These are phyloP conservation scores for Phenacoccus solenopsis DNA, from an alignment of 1,140 invertebrate genomes.

Conservation along the genomic window DNA sequence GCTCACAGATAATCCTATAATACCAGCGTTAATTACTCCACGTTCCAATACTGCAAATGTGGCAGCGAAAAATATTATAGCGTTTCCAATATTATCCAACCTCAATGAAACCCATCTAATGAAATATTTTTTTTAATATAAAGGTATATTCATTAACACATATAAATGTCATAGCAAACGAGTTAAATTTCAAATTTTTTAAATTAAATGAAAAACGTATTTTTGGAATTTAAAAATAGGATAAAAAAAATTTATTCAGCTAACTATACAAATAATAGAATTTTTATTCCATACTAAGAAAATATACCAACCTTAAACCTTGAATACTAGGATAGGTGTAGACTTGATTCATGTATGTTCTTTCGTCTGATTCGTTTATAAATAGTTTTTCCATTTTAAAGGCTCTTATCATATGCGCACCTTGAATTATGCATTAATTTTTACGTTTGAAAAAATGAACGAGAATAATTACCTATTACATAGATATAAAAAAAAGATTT, in stretches of 20 bases:
- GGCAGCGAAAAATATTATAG: constrained; percentile 78
- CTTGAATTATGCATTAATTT: constrained; percentile 31
- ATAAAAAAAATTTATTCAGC: not conserved
- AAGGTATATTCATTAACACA: too few species aligned
- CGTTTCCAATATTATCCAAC: constrained; percentile 82
- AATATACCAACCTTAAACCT: constrained; percentile 49
- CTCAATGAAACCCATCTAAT: constrained; percentile 75
- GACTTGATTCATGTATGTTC: constrained; percentile 75
- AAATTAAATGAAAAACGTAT: too few species aligned
- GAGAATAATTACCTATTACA: not conserved
- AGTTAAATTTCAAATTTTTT: too few species aligned
- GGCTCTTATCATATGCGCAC: constrained; percentile 61
- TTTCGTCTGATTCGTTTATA: constrained; percentile 65
- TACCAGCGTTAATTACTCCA: constrained; percentile 52
- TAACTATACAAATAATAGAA: not conserved
- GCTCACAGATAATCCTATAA: constrained; percentile 78
- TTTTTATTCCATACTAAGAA: not conserved
- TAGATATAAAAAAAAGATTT: not conserved
- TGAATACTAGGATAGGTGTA: constrained; percentile 78
- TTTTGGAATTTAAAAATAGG: too few species aligned
- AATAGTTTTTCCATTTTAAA: constrained; percentile 63
- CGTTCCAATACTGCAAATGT: constrained; percentile 70
- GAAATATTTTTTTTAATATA: not conserved
- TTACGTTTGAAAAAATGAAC: not conserved
- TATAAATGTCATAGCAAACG: too few species aligned